Percentiles rank a stretch among this genome's conserved stretches.
phyloP scores from a whole-genome alignment of 2,113 vertebrate genomes.

The Diadophis punctatus region DNA sequence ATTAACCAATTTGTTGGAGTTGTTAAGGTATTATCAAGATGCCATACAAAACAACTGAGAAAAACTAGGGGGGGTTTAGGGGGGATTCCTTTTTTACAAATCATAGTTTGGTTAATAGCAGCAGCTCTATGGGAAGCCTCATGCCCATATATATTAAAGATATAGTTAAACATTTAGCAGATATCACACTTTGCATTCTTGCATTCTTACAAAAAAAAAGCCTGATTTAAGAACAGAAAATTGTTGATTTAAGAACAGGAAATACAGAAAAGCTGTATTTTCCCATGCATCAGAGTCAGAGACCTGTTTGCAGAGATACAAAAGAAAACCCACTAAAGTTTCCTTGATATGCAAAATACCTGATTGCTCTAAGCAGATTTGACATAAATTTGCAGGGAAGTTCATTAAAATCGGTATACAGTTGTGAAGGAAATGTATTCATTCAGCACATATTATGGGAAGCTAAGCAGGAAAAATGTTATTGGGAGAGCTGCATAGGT shows the following conservation, averaged over 20 bases:
- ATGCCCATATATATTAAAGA: neutral
- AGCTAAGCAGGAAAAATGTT: neutral
- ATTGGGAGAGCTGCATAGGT: neutral
- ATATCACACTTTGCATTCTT: neutral
- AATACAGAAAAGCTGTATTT: neutral
- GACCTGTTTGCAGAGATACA: no score
- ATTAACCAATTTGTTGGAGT: constrained; percentile 49
- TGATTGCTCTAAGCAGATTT: neutral
- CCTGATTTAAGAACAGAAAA: neutral
- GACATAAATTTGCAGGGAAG: neutral
- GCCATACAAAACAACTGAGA: neutral
- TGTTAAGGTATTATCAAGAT: neutral
- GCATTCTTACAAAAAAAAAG: neutral
- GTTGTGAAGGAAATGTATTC: neutral
- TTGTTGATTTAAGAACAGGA: neutral
- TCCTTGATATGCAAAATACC: neutral
- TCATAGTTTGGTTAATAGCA: neutral
- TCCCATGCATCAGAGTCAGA: neutral
- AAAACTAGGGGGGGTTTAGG: neutral
- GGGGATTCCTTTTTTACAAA: neutral
- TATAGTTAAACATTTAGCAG: neutral
- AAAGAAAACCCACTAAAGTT: neutral
- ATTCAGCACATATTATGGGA: neutral
- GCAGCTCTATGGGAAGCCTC: neutral
- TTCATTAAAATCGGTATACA: neutral